Evolutionary conservation across 2,113 vertebrate genomes (phyloP).

Genomic region (Damaliscus lunatus): DNA sequence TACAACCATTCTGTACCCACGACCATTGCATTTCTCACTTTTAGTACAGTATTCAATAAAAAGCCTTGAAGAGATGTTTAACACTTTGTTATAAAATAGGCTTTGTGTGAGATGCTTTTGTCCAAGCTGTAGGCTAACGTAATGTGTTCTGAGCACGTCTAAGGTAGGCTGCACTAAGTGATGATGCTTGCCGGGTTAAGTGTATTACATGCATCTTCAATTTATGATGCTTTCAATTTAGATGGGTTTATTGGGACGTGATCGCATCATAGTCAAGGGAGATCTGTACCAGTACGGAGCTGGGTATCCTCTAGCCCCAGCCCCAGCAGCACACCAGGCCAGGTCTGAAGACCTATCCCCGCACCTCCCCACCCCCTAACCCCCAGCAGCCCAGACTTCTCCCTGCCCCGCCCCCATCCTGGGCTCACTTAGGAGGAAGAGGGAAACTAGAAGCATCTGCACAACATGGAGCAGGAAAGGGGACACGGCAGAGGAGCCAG

Average conservation of each 20-base stretch:
- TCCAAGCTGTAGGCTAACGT: neutral
- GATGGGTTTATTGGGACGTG: neutral
- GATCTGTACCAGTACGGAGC: neutral
- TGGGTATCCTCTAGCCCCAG: neutral
- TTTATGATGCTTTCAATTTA: neutral
- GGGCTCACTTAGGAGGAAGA: neutral
- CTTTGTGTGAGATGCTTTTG: neutral
- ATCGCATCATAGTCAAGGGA: neutral
- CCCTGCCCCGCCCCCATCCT: neutral
- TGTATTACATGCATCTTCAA: neutral
- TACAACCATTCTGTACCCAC: neutral
- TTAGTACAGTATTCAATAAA: neutral
- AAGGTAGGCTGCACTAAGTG: neutral
- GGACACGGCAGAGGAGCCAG: neutral
- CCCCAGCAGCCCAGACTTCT: neutral
- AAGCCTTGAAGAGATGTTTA: neutral
- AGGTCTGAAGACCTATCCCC: neutral
- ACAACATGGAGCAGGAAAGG: neutral
- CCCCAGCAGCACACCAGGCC: neutral
- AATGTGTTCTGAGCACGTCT: neutral
- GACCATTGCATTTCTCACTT: neutral
- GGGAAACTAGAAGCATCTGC: neutral
- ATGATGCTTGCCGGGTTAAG: neutral
- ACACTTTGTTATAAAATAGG: neutral
- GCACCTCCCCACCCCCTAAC: neutral